These are phyloP conservation scores for Nasonia giraulti DNA, from an alignment of 1,140 invertebrate species.

Conservation along the genomic window DNA sequence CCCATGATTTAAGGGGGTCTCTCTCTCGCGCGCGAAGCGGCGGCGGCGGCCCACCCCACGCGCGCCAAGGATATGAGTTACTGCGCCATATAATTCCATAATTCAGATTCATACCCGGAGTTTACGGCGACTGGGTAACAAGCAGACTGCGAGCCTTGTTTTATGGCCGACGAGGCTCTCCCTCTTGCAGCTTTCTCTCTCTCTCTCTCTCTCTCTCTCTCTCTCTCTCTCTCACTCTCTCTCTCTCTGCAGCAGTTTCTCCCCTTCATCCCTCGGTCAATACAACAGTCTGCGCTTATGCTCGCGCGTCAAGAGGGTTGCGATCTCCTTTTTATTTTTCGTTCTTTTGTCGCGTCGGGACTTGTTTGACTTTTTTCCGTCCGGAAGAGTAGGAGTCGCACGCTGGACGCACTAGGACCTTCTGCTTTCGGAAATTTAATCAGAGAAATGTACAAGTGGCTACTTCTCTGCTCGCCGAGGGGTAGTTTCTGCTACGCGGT, in stretches of 20 bases:
- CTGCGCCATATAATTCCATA: conserved; percentile 68
- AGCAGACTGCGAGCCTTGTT: conserved; percentile 68
- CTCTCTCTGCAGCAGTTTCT: neutral
- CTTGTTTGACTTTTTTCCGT: neutral
- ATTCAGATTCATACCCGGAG: conserved; percentile 69
- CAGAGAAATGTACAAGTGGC: conserved; percentile 34
- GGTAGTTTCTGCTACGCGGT: neutral
- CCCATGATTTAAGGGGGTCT: conserved; percentile 64
- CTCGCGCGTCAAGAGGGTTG: neutral
- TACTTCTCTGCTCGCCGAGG: neutral
- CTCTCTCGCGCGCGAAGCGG: conserved; percentile 31
- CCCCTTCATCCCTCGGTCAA: neutral
- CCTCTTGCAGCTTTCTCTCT: conserved; percentile 20
- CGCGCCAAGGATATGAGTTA: conserved; percentile 66
- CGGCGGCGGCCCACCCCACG: conserved; percentile 55
- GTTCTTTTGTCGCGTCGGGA: conserved; percentile 1
- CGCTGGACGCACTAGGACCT: neutral
- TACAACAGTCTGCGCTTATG: conserved; percentile 15
- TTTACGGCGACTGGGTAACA: conserved; percentile 68
- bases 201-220: conserved; percentile 22
- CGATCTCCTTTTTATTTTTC: neutral
- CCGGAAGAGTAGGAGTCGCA: neutral
- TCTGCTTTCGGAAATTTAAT: conserved; percentile 39
- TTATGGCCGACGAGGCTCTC: conserved; percentile 58
- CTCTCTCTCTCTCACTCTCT: conserved; percentile 19